Evolutionary conservation across 2,888 invertebrate species (phyloP), one percentile per base, ranked within the genome.

Genomic region (Brachynemurus nebulosus): DNA sequence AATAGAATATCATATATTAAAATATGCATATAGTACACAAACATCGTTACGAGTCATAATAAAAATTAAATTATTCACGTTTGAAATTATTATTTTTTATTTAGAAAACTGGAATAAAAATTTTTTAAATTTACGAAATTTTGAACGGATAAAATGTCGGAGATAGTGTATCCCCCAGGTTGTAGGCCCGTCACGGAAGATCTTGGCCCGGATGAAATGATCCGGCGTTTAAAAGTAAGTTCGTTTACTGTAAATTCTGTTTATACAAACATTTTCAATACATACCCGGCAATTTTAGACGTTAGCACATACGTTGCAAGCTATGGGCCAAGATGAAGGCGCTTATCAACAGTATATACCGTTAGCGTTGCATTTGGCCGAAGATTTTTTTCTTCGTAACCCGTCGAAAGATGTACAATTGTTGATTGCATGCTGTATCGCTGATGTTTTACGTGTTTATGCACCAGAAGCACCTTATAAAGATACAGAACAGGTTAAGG

Each of bases 381-480:
- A 93, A 55, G 95, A 96, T 55, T 85, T 83, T 62, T 96, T 93
- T 64, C 71, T 96, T 52, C 78, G 84, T 49, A 91, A 97, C 65
- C 70, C 76, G 36, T 92, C 89, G 47, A 78, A 86, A 52, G 96
- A 97, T 66, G 95, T 97, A 0, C 88, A 95, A 61, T 70, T 97
- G 41, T 70, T 96, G 25, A 89, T 95, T 47, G 96, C 96, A 0
- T 97, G 96, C 65, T 96, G 96, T 62, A 90, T 97, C 58, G 96
- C 96, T 5, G 96, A 97, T 65, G 90, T 97, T 23, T 76, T 97
- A 51, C 71, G 96, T 47, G 90, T 97, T 5, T 97, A 93, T 65
- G 96, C 96, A 2, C 96, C 97, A 0, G 95, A 96, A 61, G 95
- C 95, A 27, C 97, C 97, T 0, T 97, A 93, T 62, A 93, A 92